These are phyloP conservation scores for Eustalomyia histrio DNA, from an alignment of 2,888 invertebrate genomes.

Conservation along the genomic window DNA sequence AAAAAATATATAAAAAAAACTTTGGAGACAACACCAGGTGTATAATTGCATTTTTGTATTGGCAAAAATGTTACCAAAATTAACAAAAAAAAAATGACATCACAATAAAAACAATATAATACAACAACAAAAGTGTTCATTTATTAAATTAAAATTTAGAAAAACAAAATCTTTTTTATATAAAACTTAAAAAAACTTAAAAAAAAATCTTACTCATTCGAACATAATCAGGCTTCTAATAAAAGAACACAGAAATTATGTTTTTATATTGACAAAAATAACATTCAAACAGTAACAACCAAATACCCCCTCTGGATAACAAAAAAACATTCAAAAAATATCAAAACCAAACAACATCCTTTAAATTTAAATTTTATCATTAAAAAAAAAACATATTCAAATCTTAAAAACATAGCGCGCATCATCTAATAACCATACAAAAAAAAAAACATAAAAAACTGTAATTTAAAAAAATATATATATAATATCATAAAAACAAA, in stretches of 20 bases:
- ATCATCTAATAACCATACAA: slow-evolving; percentile 69
- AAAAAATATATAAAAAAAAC: slow-evolving; percentile 56
- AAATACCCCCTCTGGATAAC: slow-evolving; percentile 35
- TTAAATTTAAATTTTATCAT: slow-evolving; percentile 56
- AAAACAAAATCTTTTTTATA: slow-evolving; percentile 55
- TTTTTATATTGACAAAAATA: slow-evolving; percentile 57
- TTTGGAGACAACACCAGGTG: slow-evolving; percentile 64
- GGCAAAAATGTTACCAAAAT: slow-evolving; percentile 25
- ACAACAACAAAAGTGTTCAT: slow-evolving; percentile 61
- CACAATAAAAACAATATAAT: slow-evolving; percentile 36
- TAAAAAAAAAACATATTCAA: slow-evolving; percentile 55
- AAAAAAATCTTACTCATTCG: slow-evolving; percentile 54
- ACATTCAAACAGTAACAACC: slow-evolving; percentile 53
- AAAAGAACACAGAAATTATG: slow-evolving; percentile 65
- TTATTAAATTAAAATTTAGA: slow-evolving; percentile 53
- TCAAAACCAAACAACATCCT: slow-evolving; percentile 47
- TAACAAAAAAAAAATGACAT: slow-evolving; percentile 52
- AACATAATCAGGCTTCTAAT: slow-evolving; percentile 64
- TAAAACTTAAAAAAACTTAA: slow-evolving; percentile 44
- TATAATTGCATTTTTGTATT: slow-evolving; percentile 65
- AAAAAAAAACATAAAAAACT: slow-evolving; percentile 44
- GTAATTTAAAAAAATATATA: slow-evolving; percentile 46
- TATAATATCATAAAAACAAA: slow-evolving; percentile 53
- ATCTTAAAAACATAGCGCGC: slow-evolving; percentile 70
- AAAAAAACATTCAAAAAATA: slow-evolving; percentile 38